These are phyloP conservation scores for Hemichromis elongatus DNA, from an alignment of 2,113 vertebrate genomes.

Conservation along the genomic window DNA sequence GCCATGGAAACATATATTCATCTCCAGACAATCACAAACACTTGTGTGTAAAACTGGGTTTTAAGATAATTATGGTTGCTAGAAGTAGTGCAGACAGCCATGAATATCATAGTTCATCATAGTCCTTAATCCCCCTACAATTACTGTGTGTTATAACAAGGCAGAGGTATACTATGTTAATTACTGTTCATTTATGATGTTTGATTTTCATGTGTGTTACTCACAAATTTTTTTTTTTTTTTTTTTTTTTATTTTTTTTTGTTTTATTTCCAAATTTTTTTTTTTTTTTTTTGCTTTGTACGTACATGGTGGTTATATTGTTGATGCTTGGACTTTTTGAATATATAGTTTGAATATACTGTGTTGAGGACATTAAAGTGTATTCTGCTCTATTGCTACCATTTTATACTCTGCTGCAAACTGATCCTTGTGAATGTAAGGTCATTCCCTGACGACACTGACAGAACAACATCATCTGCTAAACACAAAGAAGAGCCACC, in stretches of 20 bases:
- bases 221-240: background rate
- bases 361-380: background rate
- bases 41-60: fast-evolving
- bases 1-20: background rate
- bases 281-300: background rate
- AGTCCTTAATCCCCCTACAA: background rate
- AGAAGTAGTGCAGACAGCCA: background rate
- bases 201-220: background rate
- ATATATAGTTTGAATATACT: background rate
- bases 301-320: background rate
- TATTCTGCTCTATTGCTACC: background rate
- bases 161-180: background rate
- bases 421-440: background rate
- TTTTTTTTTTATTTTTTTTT: background rate
- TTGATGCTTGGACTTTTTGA: background rate
- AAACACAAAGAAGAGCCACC: too few species aligned
- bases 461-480: background rate
- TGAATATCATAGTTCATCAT: background rate
- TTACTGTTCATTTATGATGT: background rate
- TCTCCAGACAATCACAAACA: background rate
- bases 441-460: background rate
- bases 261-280: too few species aligned
- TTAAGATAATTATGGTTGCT: background rate
- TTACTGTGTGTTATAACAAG: background rate
- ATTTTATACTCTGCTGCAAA: too few species aligned